Evolutionary conservation across 2,797 vertebrate species (phyloP).

Genomic region (Enteromius viviparus): DNA sequence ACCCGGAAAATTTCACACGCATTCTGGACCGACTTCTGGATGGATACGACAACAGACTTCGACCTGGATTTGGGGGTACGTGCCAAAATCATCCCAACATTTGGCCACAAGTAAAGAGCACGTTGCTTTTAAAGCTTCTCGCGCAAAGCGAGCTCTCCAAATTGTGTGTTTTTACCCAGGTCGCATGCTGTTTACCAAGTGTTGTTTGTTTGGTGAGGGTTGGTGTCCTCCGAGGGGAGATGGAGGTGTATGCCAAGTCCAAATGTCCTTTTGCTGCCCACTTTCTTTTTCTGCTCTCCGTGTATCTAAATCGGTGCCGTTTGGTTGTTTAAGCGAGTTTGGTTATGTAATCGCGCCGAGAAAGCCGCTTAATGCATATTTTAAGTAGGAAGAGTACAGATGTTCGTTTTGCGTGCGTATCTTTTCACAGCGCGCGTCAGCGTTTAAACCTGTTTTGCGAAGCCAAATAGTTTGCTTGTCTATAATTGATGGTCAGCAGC

Average conservation of each 20-base stretch:
- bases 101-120: slow-evolving; percentile 8
- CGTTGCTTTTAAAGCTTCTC: neutral
- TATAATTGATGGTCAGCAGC: neutral
- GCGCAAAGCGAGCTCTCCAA: slow-evolving; percentile 5
- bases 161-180: neutral
- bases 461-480: slow-evolving; percentile 1
- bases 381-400: slow-evolving; percentile 66
- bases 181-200: slow-evolving; percentile 23
- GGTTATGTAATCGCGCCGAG: slow-evolving; percentile 65
- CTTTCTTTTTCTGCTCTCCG: slow-evolving; percentile 28
- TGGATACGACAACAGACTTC: slow-evolving; percentile 97
- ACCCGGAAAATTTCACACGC: slow-evolving; percentile 96
- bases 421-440: neutral
- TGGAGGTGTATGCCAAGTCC: slow-evolving; percentile 33
- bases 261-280: slow-evolving; percentile 41
- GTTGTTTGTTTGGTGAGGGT: slow-evolving; percentile 36
- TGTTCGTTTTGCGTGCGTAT: slow-evolving; percentile 57
- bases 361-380: slow-evolving; percentile 65
- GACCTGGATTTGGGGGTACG: slow-evolving; percentile 97
- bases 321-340: slow-evolving; percentile 53
- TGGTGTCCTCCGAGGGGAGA: slow-evolving; percentile 32
- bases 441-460: slow-evolving; percentile 19
- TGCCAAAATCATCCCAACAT: slow-evolving; percentile 37
- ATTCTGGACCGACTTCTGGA: slow-evolving; percentile 97
- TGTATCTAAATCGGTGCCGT: slow-evolving; percentile 40